A percentile compares a stretch with the other conserved stretches of the same genome.
Conservation (phyloP, 2,113 vertebrate species). For the Electrona antarctica region DNA sequence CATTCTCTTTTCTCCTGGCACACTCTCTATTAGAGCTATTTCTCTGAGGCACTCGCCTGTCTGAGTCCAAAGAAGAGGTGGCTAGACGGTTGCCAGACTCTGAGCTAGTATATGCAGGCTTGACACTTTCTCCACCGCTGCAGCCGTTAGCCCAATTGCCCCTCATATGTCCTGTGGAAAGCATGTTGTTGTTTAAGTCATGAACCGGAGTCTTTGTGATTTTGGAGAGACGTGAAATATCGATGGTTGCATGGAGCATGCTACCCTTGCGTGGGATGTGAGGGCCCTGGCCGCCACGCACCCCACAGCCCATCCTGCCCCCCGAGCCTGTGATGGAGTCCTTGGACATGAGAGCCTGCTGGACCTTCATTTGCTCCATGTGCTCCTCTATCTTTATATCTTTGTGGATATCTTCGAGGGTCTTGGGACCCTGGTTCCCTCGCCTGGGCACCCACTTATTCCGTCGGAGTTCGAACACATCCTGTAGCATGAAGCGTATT, state of each 20-base stretch:
- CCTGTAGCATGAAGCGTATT: slow-evolving; percentile 97
- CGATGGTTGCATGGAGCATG: slow-evolving; percentile 87
- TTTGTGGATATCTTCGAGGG: slow-evolving; percentile 98
- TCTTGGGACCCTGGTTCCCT: slow-evolving; percentile 96
- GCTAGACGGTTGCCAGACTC: slow-evolving; percentile 83
- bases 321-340: slow-evolving; percentile 79
- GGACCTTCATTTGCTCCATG: slow-evolving; percentile 93
- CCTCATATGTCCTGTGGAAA: slow-evolving; percentile 92
- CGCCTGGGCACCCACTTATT: slow-evolving; percentile 93
- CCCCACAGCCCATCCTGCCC: slow-evolving; percentile 82
- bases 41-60: slow-evolving; percentile 91
- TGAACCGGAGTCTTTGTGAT: slow-evolving; percentile 96
- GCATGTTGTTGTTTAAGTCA: slow-evolving; percentile 92
- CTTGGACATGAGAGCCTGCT: slow-evolving; percentile 91
- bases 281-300: slow-evolving; percentile 50
- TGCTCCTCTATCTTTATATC: slow-evolving; percentile 95
- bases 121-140: slow-evolving; percentile 90
- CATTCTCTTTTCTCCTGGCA: slow-evolving; percentile 75
- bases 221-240: slow-evolving; percentile 90
- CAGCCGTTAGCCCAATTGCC: slow-evolving; percentile 98
- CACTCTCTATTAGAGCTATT: slow-evolving; percentile 75
- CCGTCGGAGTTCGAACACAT: slow-evolving; percentile 91
- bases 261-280: slow-evolving; percentile 69
- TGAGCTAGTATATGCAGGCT: slow-evolving; percentile 84
- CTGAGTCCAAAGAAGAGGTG: slow-evolving; percentile 81